Percentiles rank a stretch among this genome's conserved stretches.
Conservation (phyloP, 1,140 invertebrate species). For the Eciton burchellii region DNA sequence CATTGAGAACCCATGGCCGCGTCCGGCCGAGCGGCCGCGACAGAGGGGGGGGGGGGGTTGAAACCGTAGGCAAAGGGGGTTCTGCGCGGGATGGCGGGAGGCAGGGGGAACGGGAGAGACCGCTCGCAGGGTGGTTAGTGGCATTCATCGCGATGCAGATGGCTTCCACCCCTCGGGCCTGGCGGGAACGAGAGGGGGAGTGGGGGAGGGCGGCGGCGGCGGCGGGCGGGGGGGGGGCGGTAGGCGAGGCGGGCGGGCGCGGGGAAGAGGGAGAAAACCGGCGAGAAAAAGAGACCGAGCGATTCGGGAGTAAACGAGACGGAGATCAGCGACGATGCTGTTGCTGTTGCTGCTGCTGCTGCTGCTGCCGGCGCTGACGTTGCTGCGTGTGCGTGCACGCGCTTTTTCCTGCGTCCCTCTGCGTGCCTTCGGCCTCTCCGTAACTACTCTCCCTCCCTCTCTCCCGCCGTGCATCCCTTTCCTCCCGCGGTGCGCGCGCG, state of each 20-base stretch:
- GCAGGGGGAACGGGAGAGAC: constrained; percentile 66
- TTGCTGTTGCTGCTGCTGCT: constrained; percentile 36
- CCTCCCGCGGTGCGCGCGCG: constrained; percentile 8
- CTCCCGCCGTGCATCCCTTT: neutral
- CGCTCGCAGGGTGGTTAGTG: constrained; percentile 74
- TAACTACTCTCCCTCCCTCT: constrained; percentile 21
- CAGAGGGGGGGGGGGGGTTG: constrained; percentile 80
- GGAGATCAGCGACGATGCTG: constrained; percentile 28
- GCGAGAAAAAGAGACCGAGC: constrained; percentile 24
- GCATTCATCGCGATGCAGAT: constrained; percentile 85
- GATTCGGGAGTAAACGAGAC: constrained; percentile 30
- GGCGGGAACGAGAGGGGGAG: constrained; percentile 6
- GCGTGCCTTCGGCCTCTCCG: constrained; percentile 35
- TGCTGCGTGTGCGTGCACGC: constrained; percentile 61
- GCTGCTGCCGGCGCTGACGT: constrained; percentile 15
- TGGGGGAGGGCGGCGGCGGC: neutral
- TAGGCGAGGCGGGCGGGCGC: too few species aligned
- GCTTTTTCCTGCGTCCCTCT: constrained; percentile 68
- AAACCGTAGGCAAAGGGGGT: constrained; percentile 78
- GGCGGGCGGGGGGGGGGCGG: too few species aligned
- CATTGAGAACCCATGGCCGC: constrained; percentile 81
- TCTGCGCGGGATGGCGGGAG: constrained; percentile 70
- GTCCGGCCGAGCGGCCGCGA: constrained; percentile 80
- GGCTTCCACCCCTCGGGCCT: constrained; percentile 81
- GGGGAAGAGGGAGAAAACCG: constrained; percentile 40